Evolutionary conservation across 2,797 vertebrate genomes (phyloP).

Genomic region (Amniataba percoides): DNA sequence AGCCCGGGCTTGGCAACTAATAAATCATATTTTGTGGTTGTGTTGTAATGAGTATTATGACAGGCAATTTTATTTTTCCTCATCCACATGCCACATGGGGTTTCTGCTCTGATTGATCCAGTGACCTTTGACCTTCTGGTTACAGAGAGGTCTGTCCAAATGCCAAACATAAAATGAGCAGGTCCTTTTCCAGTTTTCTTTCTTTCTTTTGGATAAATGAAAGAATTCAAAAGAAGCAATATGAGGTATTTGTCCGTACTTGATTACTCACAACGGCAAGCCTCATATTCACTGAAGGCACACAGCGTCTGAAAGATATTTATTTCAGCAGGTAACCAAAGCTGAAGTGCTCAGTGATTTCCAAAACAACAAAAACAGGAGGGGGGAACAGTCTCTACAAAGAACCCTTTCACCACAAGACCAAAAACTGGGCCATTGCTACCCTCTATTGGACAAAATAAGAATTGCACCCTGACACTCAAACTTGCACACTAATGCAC

Average conservation of each 20-base stretch:
- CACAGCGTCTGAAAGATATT: not conserved
- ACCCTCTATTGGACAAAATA: constrained; percentile 62
- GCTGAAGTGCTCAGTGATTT: constrained; percentile 18
- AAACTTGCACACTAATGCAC: constrained; percentile 25
- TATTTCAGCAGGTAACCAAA: constrained; percentile 30
- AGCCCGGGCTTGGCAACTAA: not conserved
- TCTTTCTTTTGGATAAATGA: not conserved
- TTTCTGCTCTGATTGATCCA: not conserved
- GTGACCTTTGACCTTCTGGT: not conserved
- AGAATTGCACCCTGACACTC: constrained; percentile 36
- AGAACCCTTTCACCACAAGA: constrained; percentile 23
- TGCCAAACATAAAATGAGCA: not conserved
- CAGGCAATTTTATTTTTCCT: not conserved
- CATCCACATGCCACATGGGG: not conserved
- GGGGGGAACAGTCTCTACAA: not conserved
- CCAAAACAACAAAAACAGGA: constrained; percentile 17
- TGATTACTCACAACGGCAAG: not conserved
- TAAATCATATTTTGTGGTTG: not conserved
- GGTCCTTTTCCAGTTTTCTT: not conserved
- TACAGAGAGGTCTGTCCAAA: not conserved
- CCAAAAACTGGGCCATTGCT: constrained; percentile 19
- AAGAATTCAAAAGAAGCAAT: not conserved
- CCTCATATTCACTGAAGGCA: not conserved
- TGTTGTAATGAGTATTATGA: not conserved
- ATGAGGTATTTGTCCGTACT: not conserved